Evolutionary conservation across 2,113 vertebrate species (phyloP).

Genomic region (Ellobius talpinus): DNA sequence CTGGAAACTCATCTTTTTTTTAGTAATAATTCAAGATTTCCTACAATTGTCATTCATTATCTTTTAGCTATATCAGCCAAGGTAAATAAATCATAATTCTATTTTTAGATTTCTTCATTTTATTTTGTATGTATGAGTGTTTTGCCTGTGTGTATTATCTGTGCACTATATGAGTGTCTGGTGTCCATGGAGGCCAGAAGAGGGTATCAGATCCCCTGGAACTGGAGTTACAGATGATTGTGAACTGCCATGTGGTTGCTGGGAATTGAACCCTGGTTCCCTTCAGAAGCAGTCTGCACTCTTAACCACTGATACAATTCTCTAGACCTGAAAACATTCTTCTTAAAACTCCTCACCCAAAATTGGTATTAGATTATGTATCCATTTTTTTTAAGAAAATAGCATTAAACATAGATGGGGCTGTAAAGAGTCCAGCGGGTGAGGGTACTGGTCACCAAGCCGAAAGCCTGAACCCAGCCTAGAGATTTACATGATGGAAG

Average conservation of each 20-base stretch:
- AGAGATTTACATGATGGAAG: too few species aligned
- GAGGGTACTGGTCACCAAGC: neutral
- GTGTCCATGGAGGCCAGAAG: neutral
- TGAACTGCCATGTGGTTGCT: too few species aligned
- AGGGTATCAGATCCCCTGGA: neutral
- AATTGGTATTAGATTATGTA: neutral
- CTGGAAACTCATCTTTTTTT: conserved; percentile 18
- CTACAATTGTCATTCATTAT: neutral
- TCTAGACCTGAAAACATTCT: neutral
- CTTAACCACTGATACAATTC: neutral
- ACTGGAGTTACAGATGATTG: neutral
- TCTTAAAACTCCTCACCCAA: neutral
- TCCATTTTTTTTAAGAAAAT: neutral
- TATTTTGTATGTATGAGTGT: neutral
- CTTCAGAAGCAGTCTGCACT: neutral
- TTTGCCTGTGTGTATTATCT: neutral
- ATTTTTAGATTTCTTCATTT: neutral
- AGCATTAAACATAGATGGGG: neutral
- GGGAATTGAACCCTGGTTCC: neutral
- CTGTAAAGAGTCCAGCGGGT: neutral
- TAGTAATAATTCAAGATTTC: neutral
- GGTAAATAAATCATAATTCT: neutral
- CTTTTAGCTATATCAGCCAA: neutral
- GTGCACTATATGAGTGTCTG: too few species aligned
- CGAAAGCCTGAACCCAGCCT: neutral